Evolutionary conservation across 1,140 invertebrate species (phyloP), one percentile per base, ranked within the genome.

Genomic region (Carposina sasakii): DNA sequence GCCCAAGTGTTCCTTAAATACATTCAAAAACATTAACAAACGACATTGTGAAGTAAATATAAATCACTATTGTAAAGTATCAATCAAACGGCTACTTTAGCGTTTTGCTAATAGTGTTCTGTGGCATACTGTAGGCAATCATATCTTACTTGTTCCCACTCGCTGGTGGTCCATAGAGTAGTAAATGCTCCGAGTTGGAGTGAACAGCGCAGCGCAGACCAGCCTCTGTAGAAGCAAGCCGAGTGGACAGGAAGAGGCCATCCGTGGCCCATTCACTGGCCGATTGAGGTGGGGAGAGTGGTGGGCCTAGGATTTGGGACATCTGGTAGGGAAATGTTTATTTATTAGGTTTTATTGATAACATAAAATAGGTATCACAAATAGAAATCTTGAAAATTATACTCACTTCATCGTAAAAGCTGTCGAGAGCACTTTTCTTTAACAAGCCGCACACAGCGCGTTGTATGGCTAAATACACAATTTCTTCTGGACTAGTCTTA

Each of bases 321-420:
- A 65, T 40, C 62, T 65, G 48, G 9, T 50, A n/a, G n/a, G 23
- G 15, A 19, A 26, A 1, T 6, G 10, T 12, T 34, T 19, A 43
- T 23, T 28, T 3, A n/a, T 22, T 21, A 13, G 12, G 13, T 44
- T 23, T 12, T 31, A 30, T 31, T 28, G 10, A 44, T 44, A 28
- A 30, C 23, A 4, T 16, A 2, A 24, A 41, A 41, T n/a, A 10
- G 9, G 12, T 3, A 40, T 12, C 4, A 37, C 4, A 37, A 4
- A 17, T 4, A 37, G 17, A 12, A 22, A 28, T 28, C 24, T 28
- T 6, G 12, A 12, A 28, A 6, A 43, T 15, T 8, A 43, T 44
- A 30, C 31, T 55, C 62, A 78, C 81, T 56, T 76, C 67, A 39
- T 74, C 68, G 39, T 72, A 62, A 52, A 85, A 78, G 4, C 30